Evolutionary conservation across 2,113 vertebrate genomes (phyloP), one percentile per base, ranked within the genome.

Genomic region (Euleptes europaea): DNA sequence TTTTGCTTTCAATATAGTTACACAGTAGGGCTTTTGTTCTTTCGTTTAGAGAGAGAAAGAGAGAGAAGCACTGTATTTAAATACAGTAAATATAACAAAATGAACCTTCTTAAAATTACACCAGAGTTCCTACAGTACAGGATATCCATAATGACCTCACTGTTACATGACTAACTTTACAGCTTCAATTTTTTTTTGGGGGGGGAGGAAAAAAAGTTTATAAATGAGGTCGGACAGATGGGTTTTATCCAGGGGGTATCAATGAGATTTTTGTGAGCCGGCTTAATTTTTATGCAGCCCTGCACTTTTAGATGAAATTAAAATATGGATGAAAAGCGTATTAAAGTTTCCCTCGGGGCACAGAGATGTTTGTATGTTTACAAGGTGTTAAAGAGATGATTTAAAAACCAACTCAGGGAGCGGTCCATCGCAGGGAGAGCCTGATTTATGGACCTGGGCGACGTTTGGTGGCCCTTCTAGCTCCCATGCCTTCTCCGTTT

Each of bases 281-380:
- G 95, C 91, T 95, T 97, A 96, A 96, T 97, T 97, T 97, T 97
- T 95, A 97, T 96, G 95, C 96, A 96, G 93, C 93, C 60, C 92
- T 96, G 96, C 84, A 96, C 95, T 95, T 85, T 95, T 95, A 97
- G 96, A 97, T 97, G 96, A 97, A 98, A 97, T 97, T 96, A 97
- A 98, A 98, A 98, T 97, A 96, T 97, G 97, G 96, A 98, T 97
- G 96, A 98, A 98, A 98, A 98, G 97, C 97, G 98, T 97, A 97
- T 97, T 96, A 97, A 96, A 93, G 96, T 95, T 95, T 97, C 97
- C 97, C 97, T n/a, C 85, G 73, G 96, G 92, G 97, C 91, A 92
- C 73, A 28, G 89, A 93, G 95, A 96, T 97, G 97, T 97, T 97
- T 97, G 95, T 96, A 94, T 95, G 95, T 96, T 96, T 96, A 96